Conservation (phyloP, 2,113 vertebrate genomes). For the Porphyrio hochstetteri region DNA sequence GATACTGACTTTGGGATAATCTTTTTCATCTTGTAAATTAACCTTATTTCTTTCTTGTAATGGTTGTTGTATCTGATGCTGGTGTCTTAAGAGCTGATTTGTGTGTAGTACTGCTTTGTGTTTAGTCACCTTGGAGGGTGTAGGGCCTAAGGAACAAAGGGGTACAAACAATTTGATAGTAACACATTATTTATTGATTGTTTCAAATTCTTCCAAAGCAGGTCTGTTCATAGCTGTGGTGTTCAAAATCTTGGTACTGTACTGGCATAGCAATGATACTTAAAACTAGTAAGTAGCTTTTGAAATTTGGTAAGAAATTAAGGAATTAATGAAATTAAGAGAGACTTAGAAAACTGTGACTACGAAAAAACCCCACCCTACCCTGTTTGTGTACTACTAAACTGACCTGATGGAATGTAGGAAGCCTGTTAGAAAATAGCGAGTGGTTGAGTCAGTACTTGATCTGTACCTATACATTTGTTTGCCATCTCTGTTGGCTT, state of each 20-base stretch:
- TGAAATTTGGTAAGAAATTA: neutral
- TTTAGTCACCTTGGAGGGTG: neutral
- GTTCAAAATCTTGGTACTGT: neutral
- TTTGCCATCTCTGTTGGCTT: neutral
- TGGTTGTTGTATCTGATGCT: neutral
- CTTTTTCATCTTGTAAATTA: conserved; percentile 48
- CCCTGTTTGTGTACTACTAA: neutral
- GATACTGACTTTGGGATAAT: conserved; percentile 10
- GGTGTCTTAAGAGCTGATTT: neutral
- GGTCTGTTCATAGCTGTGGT: neutral
- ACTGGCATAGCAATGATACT: neutral
- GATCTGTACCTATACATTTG: neutral
- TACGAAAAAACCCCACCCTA: neutral
- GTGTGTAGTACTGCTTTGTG: neutral
- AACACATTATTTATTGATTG: neutral
- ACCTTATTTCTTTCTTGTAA: conserved; percentile 39
- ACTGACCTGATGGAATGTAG: neutral
- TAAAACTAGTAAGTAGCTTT: neutral
- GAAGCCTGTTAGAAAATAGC: neutral
- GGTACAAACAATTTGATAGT: neutral
- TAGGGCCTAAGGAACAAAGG: neutral
- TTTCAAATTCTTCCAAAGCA: neutral
- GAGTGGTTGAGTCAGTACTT: neutral
- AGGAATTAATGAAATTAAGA: neutral
- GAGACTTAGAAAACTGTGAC: neutral